A percentile compares a stretch with the other conserved stretches of the same genome.
These are phyloP conservation scores for Cottus gobio DNA, from an alignment of 2,113 vertebrate genomes.

Conservation along the genomic window DNA sequence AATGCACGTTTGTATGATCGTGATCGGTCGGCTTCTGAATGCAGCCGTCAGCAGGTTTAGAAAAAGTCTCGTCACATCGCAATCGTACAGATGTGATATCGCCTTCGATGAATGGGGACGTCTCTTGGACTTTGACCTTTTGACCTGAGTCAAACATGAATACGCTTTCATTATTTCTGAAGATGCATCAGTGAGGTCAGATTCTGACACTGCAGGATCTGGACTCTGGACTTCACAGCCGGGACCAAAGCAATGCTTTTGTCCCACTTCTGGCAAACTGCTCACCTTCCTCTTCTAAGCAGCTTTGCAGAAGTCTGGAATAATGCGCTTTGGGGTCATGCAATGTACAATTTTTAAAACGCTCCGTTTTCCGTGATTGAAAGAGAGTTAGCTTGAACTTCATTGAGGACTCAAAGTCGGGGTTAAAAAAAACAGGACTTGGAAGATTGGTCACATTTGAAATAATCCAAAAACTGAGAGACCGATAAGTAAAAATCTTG, in stretches of 20 bases:
- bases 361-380: background rate
- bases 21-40: too few relatives aligned
- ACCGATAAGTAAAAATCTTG: slow-evolving; percentile 95
- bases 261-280: too few relatives aligned
- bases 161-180: background rate
- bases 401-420: background rate
- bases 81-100: too few relatives aligned
- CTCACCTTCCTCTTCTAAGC: too few relatives aligned
- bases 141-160: background rate
- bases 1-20: background rate
- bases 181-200: background rate
- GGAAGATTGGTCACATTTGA: background rate
- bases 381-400: background rate
- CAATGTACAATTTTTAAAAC: background rate
- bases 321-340: too few relatives aligned
- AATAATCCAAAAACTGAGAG: slow-evolving; percentile 45
- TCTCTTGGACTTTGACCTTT: background rate
- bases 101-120: background rate
- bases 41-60: background rate
- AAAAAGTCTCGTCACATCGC: background rate
- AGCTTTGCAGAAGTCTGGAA: too few relatives aligned
- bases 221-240: too few relatives aligned
- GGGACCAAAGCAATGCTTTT: too few relatives aligned
- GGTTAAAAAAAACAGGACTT: background rate
- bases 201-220: background rate